These are phyloP conservation scores for Pyrocoelia pectoralis DNA, from an alignment of 2,888 invertebrate species.

Conservation along the genomic window DNA sequence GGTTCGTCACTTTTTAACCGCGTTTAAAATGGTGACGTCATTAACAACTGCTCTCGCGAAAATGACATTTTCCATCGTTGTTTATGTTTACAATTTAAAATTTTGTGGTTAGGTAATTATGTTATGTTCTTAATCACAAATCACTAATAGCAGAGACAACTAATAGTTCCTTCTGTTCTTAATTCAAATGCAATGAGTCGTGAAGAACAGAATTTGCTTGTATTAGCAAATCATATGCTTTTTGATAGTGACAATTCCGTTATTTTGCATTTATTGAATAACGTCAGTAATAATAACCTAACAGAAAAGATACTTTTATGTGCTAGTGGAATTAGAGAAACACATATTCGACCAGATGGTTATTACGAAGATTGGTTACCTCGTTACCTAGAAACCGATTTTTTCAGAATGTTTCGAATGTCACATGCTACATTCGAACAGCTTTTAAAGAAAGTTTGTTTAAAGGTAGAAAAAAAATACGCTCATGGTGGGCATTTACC, in stretches of 20 bases:
- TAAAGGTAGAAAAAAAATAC: background rate
- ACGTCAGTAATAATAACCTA: background rate
- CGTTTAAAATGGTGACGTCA: conserved; percentile 1
- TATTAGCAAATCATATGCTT: conserved; percentile 4
- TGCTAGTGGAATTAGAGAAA: background rate
- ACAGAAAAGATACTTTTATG: conserved; percentile 4
- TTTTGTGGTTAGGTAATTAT: conserved; percentile 1
- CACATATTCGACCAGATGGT: conserved; percentile 4
- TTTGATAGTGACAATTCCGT: background rate
- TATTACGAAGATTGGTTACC: no score
- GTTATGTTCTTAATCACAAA: no score
- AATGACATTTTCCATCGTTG: background rate
- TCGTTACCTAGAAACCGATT: background rate
- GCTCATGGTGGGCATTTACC: conserved; percentile 8
- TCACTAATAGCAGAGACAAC: no score
- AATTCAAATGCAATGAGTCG: conserved; percentile 4
- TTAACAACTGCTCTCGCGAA: conserved; percentile 4
- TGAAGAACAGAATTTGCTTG: no score
- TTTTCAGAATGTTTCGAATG: conserved; percentile 3
- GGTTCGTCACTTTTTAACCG: background rate
- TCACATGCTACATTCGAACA: background rate
- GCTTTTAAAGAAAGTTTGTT: conserved; percentile 1
- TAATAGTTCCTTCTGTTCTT: no score
- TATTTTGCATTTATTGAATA: background rate
- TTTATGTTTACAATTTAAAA: background rate